Base-by-base conservation (phyloP, 1,140 invertebrate genomes). In the Drosophila pruinosa region DNA sequence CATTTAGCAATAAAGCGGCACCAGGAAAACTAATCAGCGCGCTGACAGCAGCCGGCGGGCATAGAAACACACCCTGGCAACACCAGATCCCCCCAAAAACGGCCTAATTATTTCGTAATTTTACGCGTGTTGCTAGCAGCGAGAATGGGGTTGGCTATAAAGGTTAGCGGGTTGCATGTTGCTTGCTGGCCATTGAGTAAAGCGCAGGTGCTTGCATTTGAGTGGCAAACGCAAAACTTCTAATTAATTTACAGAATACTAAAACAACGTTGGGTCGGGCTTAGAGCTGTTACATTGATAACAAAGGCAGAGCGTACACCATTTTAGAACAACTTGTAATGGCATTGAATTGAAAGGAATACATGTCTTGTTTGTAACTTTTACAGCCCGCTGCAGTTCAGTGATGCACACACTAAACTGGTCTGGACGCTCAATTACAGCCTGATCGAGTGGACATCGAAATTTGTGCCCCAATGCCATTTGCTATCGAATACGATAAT, bases 401-500 rank as follows among this genome's bases (percentile, higher is more conserved):
- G 89, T 47, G 80, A 83, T 21, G 79, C 56, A 31, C 73, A 90
- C 17, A 82, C 78, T 2, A 91, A 91, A 65, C 65, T 91, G 43
- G 89, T 91, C 12, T 89, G 82, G 89, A 83, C 74, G 45, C 79
- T 81, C 52, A 89, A 81, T 78, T 91, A 85, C 54, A 70, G 93
- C 92, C 71, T 92, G 92, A 73, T 91, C 92, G 62, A 93, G 72
- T 91, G 83, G 83, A 91, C 89, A 69, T 85, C 85, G 47, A 93
- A 91, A 79, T 90, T 88, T 67, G 88, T 90, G 64, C 78, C 88
- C 22, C 86, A 91, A 69, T 91, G 81, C 70, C 75, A 89, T 80
- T 64, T 91, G 54, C 72, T 90, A 41, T 89, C 78, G 19, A 90
- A 91, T 67, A 78, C 89, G 69, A 85, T 91, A 62, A 91, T 91